Evolutionary conservation across 2,888 invertebrate species (phyloP).

Genomic region (Drosophila seclusa): DNA sequence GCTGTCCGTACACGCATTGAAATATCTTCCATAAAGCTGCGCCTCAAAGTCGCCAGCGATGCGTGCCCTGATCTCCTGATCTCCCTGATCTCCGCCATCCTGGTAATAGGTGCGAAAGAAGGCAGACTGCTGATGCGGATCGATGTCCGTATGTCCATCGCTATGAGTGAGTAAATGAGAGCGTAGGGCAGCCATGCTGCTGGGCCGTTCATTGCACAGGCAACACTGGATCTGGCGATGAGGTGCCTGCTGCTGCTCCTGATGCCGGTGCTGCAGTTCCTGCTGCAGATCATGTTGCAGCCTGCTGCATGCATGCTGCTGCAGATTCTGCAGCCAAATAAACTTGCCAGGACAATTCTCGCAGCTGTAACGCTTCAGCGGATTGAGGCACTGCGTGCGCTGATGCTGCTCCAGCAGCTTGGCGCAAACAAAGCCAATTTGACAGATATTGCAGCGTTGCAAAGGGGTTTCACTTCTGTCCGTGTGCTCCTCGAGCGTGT

Average conservation of each 20-base stretch:
- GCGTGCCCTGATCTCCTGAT: slow-evolving; percentile 47
- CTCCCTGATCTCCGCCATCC: too few species aligned
- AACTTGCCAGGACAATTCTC: slow-evolving; percentile 82
- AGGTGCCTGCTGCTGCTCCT: neutral
- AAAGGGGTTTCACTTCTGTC: slow-evolving; percentile 84
- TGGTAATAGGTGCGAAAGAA: slow-evolving; percentile 59
- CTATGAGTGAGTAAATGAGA: slow-evolving; percentile 65
- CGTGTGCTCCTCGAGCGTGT: slow-evolving; percentile 77
- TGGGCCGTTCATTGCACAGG: slow-evolving; percentile 65
- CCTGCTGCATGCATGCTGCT: slow-evolving; percentile 72
- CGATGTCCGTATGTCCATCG: slow-evolving; percentile 72
- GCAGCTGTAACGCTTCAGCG: slow-evolving; percentile 75
- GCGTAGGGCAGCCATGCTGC: slow-evolving; percentile 62
- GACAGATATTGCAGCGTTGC: slow-evolving; percentile 86
- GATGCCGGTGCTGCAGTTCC: slow-evolving; percentile 51
- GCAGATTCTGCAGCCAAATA: slow-evolving; percentile 81
- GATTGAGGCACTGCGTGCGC: slow-evolving; percentile 83
- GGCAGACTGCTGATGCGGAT: slow-evolving; percentile 48
- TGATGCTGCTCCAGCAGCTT: slow-evolving; percentile 86
- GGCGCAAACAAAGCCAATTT: slow-evolving; percentile 86
- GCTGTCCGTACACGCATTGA: slow-evolving; percentile 76
- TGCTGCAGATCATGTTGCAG: slow-evolving; percentile 5
- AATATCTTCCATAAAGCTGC: slow-evolving; percentile 74
- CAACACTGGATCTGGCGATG: slow-evolving; percentile 55
- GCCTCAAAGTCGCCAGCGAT: slow-evolving; percentile 66